Evolutionary conservation across 2,888 invertebrate genomes (phyloP).

Genomic region (Metopia argyrocephala): DNA sequence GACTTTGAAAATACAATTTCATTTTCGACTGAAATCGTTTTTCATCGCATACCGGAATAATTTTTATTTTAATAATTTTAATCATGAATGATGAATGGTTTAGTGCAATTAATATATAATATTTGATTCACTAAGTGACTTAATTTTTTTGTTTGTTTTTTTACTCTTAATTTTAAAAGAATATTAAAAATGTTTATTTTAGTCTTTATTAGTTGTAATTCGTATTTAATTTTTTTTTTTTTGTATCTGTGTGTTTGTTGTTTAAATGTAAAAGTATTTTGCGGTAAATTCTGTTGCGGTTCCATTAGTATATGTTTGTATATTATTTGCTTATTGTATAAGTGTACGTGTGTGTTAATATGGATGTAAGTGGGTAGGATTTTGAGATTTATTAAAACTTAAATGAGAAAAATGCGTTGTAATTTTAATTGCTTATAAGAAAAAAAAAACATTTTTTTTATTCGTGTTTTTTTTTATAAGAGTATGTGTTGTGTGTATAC

Average conservation of each 20-base stretch:
- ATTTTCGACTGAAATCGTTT: no score
- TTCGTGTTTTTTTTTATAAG: not conserved
- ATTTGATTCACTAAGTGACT: constrained; percentile 39
- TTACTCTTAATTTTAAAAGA: constrained; percentile 54
- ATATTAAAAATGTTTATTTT: constrained; percentile 56
- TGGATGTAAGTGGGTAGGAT: not conserved
- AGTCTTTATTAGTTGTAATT: constrained; percentile 54
- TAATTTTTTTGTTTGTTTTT: constrained; percentile 39
- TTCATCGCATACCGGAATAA: no score
- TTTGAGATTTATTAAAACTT: constrained; percentile 18
- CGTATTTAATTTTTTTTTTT: constrained; percentile 19
- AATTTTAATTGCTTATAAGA: constrained; percentile 7
- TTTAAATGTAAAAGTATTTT: not conserved
- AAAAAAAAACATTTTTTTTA: not conserved
- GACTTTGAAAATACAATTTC: no score
- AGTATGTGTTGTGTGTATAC: constrained; percentile 8
- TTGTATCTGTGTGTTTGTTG: constrained; percentile 7
- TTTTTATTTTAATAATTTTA: no score
- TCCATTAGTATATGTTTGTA: not conserved
- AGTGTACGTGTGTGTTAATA: not conserved
- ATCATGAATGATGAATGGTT: not conserved
- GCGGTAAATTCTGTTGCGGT: not conserved
- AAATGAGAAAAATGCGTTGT: constrained; percentile 46
- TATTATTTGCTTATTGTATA: constrained; percentile 5
- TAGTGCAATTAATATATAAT: constrained; percentile 16